Percentiles rank a stretch among this genome's conserved stretches.
These are phyloP conservation scores for Cardinalis cardinalis DNA, from an alignment of 2,113 vertebrate genomes.

Conservation along the genomic window DNA sequence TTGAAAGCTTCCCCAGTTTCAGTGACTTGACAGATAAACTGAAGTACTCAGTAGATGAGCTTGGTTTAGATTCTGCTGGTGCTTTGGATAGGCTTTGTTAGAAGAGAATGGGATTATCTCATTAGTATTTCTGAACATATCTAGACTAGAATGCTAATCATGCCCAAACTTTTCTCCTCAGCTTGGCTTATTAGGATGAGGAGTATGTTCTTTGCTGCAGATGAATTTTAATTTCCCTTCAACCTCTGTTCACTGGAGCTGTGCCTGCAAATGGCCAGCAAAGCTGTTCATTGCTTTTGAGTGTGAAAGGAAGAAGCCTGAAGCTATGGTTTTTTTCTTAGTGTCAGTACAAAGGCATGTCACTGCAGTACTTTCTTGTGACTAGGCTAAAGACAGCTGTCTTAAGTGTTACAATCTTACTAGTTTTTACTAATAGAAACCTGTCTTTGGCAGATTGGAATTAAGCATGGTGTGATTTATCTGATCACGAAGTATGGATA, in stretches of 20 bases:
- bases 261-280: not conserved
- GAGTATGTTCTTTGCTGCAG: not conserved
- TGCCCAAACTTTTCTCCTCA: not conserved
- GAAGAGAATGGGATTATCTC: not conserved
- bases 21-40: not conserved
- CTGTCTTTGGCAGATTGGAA: constrained; percentile 76
- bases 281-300: not conserved
- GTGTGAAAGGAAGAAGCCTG: not conserved
- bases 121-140: not conserved
- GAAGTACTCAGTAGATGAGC: not conserved
- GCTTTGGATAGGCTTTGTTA: not conserved
- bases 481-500: constrained; percentile 92
- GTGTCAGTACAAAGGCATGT: constrained; percentile 1
- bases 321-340: constrained; percentile 7
- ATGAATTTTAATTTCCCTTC: constrained; percentile 9
- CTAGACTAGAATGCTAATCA: not conserved
- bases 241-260: not conserved
- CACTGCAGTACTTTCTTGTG: not conserved
- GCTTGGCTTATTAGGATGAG: not conserved
- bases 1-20: not conserved
- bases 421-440: not conserved
- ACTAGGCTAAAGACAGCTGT: not conserved
- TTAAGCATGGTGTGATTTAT: constrained; percentile 89
- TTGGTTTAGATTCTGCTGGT: not conserved
- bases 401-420: not conserved